phyloP scores from a whole-genome alignment of 1,140 invertebrate genomes.

The Micrasema longulum region DNA sequence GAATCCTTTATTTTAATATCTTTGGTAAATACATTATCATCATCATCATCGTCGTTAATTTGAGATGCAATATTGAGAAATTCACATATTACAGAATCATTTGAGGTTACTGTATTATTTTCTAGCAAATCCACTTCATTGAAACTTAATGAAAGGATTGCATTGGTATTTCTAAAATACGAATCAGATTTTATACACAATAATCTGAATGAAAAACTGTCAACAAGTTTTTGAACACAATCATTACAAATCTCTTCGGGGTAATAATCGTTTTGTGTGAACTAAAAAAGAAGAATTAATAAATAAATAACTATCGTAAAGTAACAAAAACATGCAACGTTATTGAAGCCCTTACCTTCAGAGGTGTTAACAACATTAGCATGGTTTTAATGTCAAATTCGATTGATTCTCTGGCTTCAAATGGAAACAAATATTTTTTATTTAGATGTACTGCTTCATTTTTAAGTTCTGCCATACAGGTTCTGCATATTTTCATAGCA shows the following conservation, averaged over 20 bases:
- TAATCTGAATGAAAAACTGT: conserved; percentile 32
- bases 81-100: not conserved
- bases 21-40: conserved; percentile 5
- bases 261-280: not conserved
- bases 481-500: conserved; percentile 26
- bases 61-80: conserved; percentile 5
- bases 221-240: conserved; percentile 21
- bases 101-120: too few relatives aligned
- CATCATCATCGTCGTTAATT: not conserved
- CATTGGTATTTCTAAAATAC: conserved; percentile 6
- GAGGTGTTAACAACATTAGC: conserved; percentile 18
- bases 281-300: too few relatives aligned
- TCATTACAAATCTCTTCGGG: conserved; percentile 20
- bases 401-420: conserved; percentile 3
- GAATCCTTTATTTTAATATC: too few relatives aligned
- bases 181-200: conserved; percentile 33
- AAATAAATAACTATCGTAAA: too few relatives aligned
- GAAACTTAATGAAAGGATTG: conserved; percentile 8
- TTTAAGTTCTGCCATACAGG: conserved; percentile 1
- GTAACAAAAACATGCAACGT: too few relatives aligned
- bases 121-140: conserved; percentile 6
- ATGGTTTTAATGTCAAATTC: conserved; percentile 33
- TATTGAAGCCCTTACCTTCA: conserved; percentile 18
- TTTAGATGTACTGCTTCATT: not conserved
- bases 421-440: conserved; percentile 4